Evolutionary conservation across 2,888 invertebrate genomes (phyloP).

Genomic region (Lysandra bellargus): DNA sequence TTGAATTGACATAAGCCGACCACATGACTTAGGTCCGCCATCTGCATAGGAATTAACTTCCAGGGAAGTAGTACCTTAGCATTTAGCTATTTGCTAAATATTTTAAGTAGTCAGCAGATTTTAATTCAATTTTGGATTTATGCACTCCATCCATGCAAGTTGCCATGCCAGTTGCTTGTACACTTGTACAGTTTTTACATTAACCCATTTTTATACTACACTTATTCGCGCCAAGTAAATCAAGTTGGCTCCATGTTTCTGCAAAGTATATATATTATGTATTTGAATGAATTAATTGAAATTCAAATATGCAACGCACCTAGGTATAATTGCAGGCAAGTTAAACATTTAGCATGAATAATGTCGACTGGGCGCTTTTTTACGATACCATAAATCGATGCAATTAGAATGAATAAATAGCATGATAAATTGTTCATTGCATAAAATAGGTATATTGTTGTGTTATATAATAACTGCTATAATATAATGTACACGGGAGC

Average conservation of each 20-base stretch:
- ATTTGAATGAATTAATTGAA: constrained; percentile 24
- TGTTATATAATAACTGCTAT: not conserved
- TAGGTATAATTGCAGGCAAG: constrained; percentile 14
- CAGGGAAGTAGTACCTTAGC: too few relatives aligned
- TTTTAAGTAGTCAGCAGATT: not conserved
- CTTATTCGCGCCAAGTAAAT: not conserved
- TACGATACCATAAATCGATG: constrained; percentile 13
- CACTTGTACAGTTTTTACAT: too few relatives aligned
- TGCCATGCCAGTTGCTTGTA: not conserved
- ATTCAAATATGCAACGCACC: constrained; percentile 31
- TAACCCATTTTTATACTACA: not conserved
- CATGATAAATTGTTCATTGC: not conserved
- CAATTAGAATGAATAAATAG: constrained; percentile 16
- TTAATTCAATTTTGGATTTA: not conserved
- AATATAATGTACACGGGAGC: not conserved
- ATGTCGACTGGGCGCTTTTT: constrained; percentile 9
- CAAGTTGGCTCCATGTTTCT: constrained; percentile 4
- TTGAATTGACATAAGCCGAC: too few relatives aligned
- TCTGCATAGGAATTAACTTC: too few relatives aligned
- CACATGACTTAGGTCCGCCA: too few relatives aligned
- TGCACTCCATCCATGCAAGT: not conserved
- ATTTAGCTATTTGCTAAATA: too few relatives aligned
- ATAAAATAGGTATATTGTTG: not conserved
- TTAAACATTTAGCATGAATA: constrained; percentile 25
- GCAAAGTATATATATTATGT: constrained; percentile 4